Percentiles rank a stretch among this genome's conserved stretches.
These are phyloP conservation scores for Rhinogobio ventralis DNA, from an alignment of 2,797 vertebrate genomes.

Conservation along the genomic window DNA sequence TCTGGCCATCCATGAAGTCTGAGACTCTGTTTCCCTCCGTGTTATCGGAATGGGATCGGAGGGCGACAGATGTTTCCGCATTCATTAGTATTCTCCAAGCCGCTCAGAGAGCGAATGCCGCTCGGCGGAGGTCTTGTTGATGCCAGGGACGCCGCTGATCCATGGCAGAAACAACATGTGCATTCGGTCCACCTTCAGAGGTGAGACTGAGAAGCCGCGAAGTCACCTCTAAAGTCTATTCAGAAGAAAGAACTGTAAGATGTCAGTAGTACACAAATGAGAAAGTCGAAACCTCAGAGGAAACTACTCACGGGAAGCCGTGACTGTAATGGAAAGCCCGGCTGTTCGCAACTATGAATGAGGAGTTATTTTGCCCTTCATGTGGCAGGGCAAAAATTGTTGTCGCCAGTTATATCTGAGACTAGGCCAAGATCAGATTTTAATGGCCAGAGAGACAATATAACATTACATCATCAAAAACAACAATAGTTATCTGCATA, in stretches of 20 bases:
- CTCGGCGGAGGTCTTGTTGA: constrained; percentile 76
- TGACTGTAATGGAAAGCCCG: constrained; percentile 16
- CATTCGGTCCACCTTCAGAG: constrained; percentile 49
- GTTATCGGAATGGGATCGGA: constrained; percentile 72
- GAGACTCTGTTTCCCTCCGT: constrained; percentile 67
- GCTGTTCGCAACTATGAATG: neutral
- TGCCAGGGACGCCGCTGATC: constrained; percentile 76
- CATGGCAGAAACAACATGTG: constrained; percentile 53
- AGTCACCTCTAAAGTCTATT: constrained; percentile 59
- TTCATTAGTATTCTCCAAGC: constrained; percentile 81
- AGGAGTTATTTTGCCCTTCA: constrained; percentile 17
- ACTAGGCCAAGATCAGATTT: neutral
- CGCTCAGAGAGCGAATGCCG: constrained; percentile 68
- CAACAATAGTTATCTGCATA: neutral
- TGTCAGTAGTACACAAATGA: constrained; percentile 38
- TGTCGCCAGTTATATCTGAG: constrained; percentile 14
- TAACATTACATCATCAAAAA: neutral
- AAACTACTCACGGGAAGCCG: constrained; percentile 5
- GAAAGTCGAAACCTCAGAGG: neutral
- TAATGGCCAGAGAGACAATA: neutral
- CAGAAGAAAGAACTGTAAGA: constrained; percentile 36
- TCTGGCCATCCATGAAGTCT: constrained; percentile 74
- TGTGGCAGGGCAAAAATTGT: neutral
- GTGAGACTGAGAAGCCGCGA: constrained; percentile 27
- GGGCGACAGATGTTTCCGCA: constrained; percentile 81